phyloP scores from a whole-genome alignment of 1,140 invertebrate genomes.

The Penaeus chinensis region DNA sequence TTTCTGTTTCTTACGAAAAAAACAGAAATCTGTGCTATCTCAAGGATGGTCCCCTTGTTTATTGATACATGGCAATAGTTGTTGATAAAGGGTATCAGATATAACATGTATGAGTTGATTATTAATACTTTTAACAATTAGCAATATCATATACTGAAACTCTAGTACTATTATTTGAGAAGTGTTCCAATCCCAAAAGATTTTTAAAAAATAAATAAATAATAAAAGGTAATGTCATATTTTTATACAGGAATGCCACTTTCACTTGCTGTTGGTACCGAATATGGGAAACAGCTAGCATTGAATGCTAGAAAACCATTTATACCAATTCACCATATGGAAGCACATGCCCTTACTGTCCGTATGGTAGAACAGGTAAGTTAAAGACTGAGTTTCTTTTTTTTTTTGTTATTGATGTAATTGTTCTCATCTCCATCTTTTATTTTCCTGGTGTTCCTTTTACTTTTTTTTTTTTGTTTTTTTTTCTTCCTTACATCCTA shows the following conservation, averaged over 20 bases:
- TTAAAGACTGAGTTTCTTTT: neutral
- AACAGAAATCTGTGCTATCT: too few relatives aligned
- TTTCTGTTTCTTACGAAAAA: too few relatives aligned
- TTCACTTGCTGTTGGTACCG: slow-evolving; percentile 83
- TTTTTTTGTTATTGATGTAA: slow-evolving; percentile 50
- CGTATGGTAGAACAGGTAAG: slow-evolving; percentile 77
- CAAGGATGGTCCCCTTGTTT: too few relatives aligned
- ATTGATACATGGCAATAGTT: too few relatives aligned
- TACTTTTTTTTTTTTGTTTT: slow-evolving; percentile 10
- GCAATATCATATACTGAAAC: too few relatives aligned
- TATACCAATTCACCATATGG: slow-evolving; percentile 98
- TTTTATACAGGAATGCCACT: slow-evolving; percentile 74
- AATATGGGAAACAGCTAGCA: slow-evolving; percentile 85
- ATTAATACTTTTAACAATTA: too few relatives aligned
- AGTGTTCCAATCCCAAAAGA: slow-evolving; percentile 2
- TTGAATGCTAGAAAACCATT: slow-evolving; percentile 81
- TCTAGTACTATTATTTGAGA: neutral
- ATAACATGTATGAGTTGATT: too few relatives aligned
- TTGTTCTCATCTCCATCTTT: neutral
- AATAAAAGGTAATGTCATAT: neutral
- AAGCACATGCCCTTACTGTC: slow-evolving; percentile 94
- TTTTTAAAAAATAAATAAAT: neutral
- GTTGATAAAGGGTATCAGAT: too few relatives aligned
- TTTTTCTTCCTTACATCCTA: too few relatives aligned
- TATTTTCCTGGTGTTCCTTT: neutral